Conservation (phyloP, 2,888 invertebrate genomes). For the Eucera pruinosa region DNA sequence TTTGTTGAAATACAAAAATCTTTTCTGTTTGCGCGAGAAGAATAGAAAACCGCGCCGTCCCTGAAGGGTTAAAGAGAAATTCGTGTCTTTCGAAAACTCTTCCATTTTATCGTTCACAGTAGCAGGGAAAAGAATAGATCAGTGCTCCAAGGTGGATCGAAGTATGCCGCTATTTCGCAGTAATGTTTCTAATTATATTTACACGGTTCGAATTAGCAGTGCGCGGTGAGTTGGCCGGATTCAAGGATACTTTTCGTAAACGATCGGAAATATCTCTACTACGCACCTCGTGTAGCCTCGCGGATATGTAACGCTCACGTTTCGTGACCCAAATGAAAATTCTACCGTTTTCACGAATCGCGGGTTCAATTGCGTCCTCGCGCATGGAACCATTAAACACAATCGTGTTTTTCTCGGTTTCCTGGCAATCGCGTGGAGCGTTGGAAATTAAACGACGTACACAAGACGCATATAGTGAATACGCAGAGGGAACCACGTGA, state of each 20-base stretch:
- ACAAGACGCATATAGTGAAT: constrained; percentile 23
- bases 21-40: too few relatives aligned
- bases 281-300: constrained; percentile 6
- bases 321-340: background rate
- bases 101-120: background rate
- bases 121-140: background rate
- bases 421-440: constrained; percentile 49
- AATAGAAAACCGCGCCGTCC: too few relatives aligned
- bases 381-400: background rate
- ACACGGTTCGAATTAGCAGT: constrained; percentile 42
- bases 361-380: background rate
- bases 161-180: constrained; percentile 8
- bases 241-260: constrained; percentile 50
- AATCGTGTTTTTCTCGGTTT: constrained; percentile 23
- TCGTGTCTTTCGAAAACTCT: too few relatives aligned
- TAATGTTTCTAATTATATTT: constrained; percentile 50
- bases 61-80: too few relatives aligned
- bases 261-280: constrained; percentile 41
- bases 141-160: too few relatives aligned
- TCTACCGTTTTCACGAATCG: background rate
- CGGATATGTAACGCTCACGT: background rate
- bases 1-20: too few relatives aligned
- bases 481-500: constrained; percentile 43
- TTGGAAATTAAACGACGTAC: constrained; percentile 28
- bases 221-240: constrained; percentile 42